Conservation (phyloP, 2,797 vertebrate genomes). For the Smutsia gigantea region DNA sequence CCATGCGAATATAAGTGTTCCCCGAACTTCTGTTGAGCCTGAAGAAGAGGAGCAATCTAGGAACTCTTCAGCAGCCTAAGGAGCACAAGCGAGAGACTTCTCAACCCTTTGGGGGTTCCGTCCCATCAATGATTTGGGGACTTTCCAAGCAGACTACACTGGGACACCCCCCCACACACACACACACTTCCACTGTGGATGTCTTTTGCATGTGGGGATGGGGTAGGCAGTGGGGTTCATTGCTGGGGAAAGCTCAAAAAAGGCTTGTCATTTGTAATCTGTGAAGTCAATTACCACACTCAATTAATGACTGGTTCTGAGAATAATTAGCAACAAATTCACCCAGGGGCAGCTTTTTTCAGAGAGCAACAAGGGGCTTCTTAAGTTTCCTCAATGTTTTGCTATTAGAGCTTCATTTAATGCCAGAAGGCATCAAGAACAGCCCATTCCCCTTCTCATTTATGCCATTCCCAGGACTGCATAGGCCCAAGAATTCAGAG, state of each 20-base stretch:
- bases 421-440: constrained; percentile 54
- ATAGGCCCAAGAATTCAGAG: neutral
- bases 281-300: constrained; percentile 72
- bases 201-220: neutral
- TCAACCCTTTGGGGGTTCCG: neutral
- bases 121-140: neutral
- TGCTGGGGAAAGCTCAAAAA: constrained; percentile 73
- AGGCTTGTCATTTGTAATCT: constrained; percentile 74
- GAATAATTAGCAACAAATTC: constrained; percentile 80
- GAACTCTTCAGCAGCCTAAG: neutral
- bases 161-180: neutral
- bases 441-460: constrained; percentile 31
- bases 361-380: constrained; percentile 51
- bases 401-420: neutral
- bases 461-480: neutral
- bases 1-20: neutral
- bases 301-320: constrained; percentile 67
- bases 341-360: constrained; percentile 65
- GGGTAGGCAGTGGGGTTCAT: neutral
- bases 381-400: constrained; percentile 60
- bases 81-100: neutral
- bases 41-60: neutral
- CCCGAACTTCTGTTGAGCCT: too few relatives aligned
- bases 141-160: neutral
- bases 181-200: neutral